phyloP scores from a whole-genome alignment of 2,888 invertebrate species.

The Lamproptera curius region DNA sequence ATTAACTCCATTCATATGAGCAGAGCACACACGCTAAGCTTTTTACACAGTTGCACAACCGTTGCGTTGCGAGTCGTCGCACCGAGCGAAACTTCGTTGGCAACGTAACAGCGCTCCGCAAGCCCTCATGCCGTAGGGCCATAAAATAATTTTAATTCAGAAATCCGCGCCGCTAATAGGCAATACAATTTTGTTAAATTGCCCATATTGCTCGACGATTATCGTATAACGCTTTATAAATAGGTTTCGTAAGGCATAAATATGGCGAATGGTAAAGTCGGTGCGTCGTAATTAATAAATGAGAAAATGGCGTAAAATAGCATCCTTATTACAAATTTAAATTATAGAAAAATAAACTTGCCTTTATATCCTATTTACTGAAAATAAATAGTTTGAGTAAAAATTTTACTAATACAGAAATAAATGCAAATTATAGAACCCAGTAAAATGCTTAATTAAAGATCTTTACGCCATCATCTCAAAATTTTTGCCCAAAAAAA shows the following conservation, averaged over 20 bases:
- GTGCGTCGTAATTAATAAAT: no score
- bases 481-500: no score
- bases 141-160: conserved; percentile 21
- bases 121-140: conserved; percentile 8
- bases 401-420: no score
- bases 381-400: no score
- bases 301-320: no score
- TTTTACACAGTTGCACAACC: conserved; percentile 51
- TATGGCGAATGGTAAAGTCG: conserved; percentile 1
- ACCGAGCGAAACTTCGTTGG: conserved; percentile 41
- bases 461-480: no score
- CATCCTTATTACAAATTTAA: no score
- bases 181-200: conserved; percentile 20
- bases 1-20: conserved; percentile 72
- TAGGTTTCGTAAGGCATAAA: conserved; percentile 5
- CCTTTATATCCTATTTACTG: no score
- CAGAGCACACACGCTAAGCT: conserved; percentile 47
- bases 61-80: conserved; percentile 35
- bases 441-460: no score
- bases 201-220: conserved; percentile 8
- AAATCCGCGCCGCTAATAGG: conserved; percentile 18
- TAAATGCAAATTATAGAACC: no score
- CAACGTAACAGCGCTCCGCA: conserved; percentile 16
- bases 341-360: no score
- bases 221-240: conserved; percentile 6